phyloP scores from a whole-genome alignment of 2,888 invertebrate species.

The Tenthredo amoena region DNA sequence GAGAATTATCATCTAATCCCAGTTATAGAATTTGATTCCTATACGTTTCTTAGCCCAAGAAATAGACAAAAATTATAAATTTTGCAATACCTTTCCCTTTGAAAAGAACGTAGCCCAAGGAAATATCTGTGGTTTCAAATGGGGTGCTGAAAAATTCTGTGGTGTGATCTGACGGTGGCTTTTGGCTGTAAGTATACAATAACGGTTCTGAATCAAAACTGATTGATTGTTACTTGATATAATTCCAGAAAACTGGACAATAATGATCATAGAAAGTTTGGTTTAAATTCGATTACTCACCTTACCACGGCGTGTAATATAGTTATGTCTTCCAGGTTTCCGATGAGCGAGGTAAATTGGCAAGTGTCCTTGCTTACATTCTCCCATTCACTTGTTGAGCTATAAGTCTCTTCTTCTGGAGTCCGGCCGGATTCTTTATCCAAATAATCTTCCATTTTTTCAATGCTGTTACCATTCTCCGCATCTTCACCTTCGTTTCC shows the following conservation, averaged over 20 bases:
- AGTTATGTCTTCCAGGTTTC: constrained; percentile 93
- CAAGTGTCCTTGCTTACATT: constrained; percentile 91
- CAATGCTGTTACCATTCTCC: constrained; percentile 63
- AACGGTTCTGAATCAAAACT: constrained; percentile 23
- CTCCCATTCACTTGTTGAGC: constrained; percentile 84
- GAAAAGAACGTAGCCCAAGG: constrained; percentile 74
- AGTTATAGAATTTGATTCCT: neutral
- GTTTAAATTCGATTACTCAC: constrained; percentile 60
- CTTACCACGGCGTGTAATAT: constrained; percentile 86
- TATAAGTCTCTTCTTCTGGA: constrained; percentile 78
- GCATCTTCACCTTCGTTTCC: constrained; percentile 63
- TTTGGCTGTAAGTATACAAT: constrained; percentile 64
- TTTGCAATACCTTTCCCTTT: constrained; percentile 76
- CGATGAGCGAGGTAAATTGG: constrained; percentile 92
- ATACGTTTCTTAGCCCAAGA: neutral
- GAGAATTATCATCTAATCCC: neutral
- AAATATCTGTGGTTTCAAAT: constrained; percentile 71
- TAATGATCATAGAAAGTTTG: neutral
- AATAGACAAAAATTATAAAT: neutral
- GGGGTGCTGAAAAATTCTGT: constrained; percentile 70
- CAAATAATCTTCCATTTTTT: constrained; percentile 74
- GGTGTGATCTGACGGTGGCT: constrained; percentile 66
- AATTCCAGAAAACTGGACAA: constrained; percentile 25
- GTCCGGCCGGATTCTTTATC: constrained; percentile 74
- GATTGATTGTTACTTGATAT: neutral